Base-by-base conservation (phyloP, 2,113 vertebrate species). In the Porphyrio hochstetteri region DNA sequence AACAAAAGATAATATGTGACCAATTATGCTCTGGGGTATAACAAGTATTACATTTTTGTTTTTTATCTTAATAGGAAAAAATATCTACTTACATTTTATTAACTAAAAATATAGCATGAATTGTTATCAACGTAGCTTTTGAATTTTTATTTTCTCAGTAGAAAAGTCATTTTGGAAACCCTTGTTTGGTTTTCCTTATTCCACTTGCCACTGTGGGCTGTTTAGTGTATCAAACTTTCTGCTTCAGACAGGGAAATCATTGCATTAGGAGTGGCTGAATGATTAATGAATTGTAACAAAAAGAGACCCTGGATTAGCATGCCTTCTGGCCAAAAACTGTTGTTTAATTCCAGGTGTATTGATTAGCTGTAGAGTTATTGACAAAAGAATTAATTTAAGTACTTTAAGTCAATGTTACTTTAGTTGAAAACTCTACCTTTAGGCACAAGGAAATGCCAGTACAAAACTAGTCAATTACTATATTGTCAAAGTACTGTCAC, bases 371-470 rank as follows among this genome's bases (percentile, higher is more conserved):
- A 98, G 96, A 94, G 93, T 93, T 98, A 98, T 98, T 98, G 98
- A 98, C 96, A 97, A 97, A 98, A 98, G 96, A 98, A 99, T 99
- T 98, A 97, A 97, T 98, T 97, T 97, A 98, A 98, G 97, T 97
- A 97, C 97, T 98, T 97, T 95, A 97, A 97, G 97, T 98, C 98
- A 98, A 97, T 98, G 98, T 97, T 96, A 97, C 96, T 97, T 98
- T 92, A 97, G 90, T 86, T 90, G 76, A 92, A 97, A 96, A 82
- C 86, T 92, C 60, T 95, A 94, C 83, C 85, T 98, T 96, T 97
- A 98, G 85, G 89, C 94, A 93, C 69, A 95, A 96, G 95, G 88
- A 97, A 97, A 97, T 96, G 87, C 61, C 63, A 69, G 85, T 82
- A 86, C 55, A 93, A 96, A 94, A 87, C 59, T 79, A 82, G 82